Percentiles rank a stretch among this genome's conserved stretches.
Evolutionary conservation across 2,113 vertebrate genomes (phyloP).

Genomic region (Salvator merianae): DNA sequence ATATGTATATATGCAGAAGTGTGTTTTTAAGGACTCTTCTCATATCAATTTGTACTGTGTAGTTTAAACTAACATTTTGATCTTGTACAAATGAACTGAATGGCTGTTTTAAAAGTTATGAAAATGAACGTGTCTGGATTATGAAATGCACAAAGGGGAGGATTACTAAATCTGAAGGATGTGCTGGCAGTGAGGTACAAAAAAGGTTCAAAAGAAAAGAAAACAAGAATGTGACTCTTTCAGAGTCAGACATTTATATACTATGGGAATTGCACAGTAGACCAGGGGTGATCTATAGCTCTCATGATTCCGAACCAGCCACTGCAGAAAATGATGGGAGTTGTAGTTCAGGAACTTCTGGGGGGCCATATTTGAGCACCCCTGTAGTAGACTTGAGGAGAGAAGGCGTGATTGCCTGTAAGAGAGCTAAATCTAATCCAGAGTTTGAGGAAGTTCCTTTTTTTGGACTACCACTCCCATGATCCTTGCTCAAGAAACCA

Average conservation of each 20-base stretch:
- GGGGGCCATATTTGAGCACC: no score
- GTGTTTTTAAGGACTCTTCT: background rate
- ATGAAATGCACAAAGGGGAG: background rate
- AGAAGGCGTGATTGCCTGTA: no score
- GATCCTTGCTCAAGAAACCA: no score
- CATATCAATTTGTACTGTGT: slow-evolving; percentile 38
- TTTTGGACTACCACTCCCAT: no score
- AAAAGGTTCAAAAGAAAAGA: background rate
- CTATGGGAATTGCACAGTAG: background rate
- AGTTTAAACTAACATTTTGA: slow-evolving; percentile 24
- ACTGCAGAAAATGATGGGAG: no score
- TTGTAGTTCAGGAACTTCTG: no score
- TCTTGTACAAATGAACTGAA: background rate
- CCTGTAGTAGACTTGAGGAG: no score
- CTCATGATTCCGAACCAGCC: background rate
- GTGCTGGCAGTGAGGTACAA: background rate
- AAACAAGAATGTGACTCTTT: background rate
- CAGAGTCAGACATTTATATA: slow-evolving; percentile 7
- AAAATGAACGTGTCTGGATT: fast-evolving
- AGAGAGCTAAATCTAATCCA: no score
- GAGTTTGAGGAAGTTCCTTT: no score
- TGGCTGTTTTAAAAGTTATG: slow-evolving; percentile 30
- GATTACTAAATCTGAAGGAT: background rate
- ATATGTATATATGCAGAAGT: background rate
- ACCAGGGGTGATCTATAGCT: background rate